Conservation (phyloP, 2,113 vertebrate genomes). For the Zosterops borbonicus region DNA sequence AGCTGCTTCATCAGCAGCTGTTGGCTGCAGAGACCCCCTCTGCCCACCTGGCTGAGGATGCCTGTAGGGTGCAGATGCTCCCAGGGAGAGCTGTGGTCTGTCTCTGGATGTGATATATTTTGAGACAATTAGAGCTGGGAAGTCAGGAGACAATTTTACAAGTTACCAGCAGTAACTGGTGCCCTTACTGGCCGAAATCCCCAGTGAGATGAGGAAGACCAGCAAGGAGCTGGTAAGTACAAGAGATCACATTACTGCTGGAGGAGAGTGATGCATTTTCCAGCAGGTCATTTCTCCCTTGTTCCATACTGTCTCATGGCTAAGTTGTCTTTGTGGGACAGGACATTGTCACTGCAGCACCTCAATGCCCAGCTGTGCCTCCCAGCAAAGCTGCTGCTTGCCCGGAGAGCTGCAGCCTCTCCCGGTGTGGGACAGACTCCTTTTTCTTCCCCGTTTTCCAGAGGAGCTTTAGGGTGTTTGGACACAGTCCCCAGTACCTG, state of each 20-base stretch:
- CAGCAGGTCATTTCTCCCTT: not conserved
- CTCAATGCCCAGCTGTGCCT: not conserved
- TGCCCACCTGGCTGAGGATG: not conserved
- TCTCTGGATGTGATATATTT: not conserved
- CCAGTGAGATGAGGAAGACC: rapidly evolving
- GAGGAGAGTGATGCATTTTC: not conserved
- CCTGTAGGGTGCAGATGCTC: rapidly evolving
- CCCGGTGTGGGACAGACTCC: rapidly evolving
- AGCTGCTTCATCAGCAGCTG: not conserved
- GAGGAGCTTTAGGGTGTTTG: not conserved
- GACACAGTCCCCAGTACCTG: rapidly evolving
- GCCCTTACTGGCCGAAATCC: not conserved
- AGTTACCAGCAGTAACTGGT: not conserved
- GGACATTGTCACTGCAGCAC: not conserved
- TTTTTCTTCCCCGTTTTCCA: not conserved
- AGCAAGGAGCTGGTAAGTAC: not conserved
- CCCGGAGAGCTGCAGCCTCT: not conserved
- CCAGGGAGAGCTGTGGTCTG: not conserved
- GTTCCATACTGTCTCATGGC: not conserved
- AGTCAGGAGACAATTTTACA: not conserved
- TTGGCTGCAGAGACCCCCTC: not conserved
- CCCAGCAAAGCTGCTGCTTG: not conserved
- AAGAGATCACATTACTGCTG: not conserved
- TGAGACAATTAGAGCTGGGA: not conserved
- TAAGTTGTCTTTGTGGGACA: not conserved